A percentile compares a stretch with the other conserved stretches of the same genome.
Evolutionary conservation across 2,797 vertebrate species (phyloP).

Genomic region (Enteromius viviparus): DNA sequence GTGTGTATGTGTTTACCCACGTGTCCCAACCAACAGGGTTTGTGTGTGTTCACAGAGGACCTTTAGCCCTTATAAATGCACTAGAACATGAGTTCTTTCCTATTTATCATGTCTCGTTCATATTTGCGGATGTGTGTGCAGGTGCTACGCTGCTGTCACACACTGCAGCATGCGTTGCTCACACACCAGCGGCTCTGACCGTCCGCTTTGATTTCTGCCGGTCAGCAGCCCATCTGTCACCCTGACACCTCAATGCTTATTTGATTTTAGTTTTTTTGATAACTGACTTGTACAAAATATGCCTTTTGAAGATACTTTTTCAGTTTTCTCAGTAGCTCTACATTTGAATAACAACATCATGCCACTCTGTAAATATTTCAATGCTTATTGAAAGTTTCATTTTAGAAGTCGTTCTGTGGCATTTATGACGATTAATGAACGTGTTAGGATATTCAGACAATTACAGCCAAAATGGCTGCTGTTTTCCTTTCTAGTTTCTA

Average conservation of each 20-base stretch:
- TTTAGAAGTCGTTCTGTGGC: not conserved
- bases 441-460: not conserved
- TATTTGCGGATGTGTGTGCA: conserved; percentile 7
- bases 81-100: conserved; percentile 32
- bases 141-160: conserved; percentile 1
- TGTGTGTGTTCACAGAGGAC: conserved; percentile 13
- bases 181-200: conserved; percentile 41
- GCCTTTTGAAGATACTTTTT: not conserved
- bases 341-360: not conserved
- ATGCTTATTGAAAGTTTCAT: conserved; percentile 2
- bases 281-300: not conserved
- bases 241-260: not conserved
- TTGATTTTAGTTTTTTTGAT: not conserved
- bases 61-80: conserved; percentile 18
- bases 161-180: not conserved
- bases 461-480: not conserved
- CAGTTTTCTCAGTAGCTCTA: not conserved
- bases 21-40: not conserved
- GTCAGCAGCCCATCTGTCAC: conserved; percentile 7
- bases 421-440: not conserved
- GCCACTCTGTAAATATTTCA: not conserved
- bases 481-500: not conserved
- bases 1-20: conserved; percentile 18
- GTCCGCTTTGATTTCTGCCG: conserved; percentile 9
- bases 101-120: conserved; percentile 17